phyloP scores from a whole-genome alignment of 1,140 invertebrate species.

The Dicyema japonicum region DNA sequence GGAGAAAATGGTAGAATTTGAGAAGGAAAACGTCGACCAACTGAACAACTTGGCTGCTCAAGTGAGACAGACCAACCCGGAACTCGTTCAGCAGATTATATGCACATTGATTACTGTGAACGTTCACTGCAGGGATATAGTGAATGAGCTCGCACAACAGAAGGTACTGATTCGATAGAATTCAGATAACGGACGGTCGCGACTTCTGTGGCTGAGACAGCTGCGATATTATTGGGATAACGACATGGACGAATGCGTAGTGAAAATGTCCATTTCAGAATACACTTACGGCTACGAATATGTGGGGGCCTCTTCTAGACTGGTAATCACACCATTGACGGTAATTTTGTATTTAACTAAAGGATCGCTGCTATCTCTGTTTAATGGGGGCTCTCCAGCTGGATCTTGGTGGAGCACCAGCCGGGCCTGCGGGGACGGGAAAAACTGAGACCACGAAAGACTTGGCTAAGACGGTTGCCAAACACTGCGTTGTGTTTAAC shows the following conservation, averaged over 20 bases:
- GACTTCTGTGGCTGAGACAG: conserved; percentile 22
- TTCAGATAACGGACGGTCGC: conserved; percentile 25
- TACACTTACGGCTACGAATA: conserved; percentile 21
- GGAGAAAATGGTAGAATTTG: conserved; percentile 29
- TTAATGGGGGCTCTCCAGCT: conserved; percentile 51
- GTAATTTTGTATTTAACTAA: conserved; percentile 9
- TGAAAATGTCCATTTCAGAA: conserved; percentile 18
- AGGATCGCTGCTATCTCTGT: conserved; percentile 27
- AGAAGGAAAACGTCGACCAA: conserved; percentile 29
- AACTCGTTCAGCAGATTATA: conserved; percentile 34
- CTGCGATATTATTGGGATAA: conserved; percentile 21
- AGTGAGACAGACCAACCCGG: conserved; percentile 32
- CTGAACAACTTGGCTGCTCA: conserved; percentile 39
- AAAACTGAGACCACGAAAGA: conserved; percentile 33
- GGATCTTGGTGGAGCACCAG: conserved; percentile 31
- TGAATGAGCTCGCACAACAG: conserved; percentile 29
- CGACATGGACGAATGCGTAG: conserved; percentile 15
- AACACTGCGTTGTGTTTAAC: conserved; percentile 49
- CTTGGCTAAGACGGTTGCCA: conserved; percentile 45
- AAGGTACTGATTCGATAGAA: conserved; percentile 21
- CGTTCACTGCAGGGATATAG: conserved; percentile 47
- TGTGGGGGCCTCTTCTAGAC: conserved; percentile 15
- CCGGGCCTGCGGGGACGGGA: conserved; percentile 20
- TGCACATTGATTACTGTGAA: conserved; percentile 51
- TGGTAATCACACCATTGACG: conserved; percentile 22